Evolutionary conservation across 2,888 invertebrate species (phyloP).

Genomic region (Acronicta psi): DNA sequence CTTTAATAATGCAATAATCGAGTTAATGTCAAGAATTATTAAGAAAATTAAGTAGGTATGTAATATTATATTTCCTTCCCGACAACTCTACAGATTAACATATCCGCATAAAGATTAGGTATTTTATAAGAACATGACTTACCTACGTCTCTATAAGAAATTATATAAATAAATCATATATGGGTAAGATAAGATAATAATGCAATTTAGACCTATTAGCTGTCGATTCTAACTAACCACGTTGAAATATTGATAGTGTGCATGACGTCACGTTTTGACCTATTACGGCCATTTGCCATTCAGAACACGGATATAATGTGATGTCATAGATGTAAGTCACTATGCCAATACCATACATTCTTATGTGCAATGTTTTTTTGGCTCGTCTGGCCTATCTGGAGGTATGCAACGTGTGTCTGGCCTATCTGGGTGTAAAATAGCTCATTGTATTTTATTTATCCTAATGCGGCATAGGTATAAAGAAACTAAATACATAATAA

Average conservation of each 20-base stretch:
- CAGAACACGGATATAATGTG: slow-evolving; percentile 41
- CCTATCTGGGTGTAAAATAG: slow-evolving; percentile 8
- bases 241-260: slow-evolving; percentile 34
- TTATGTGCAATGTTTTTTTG: too few relatives aligned
- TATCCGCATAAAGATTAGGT: slow-evolving; percentile 6
- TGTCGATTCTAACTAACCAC: slow-evolving; percentile 5
- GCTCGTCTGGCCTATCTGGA: too few relatives aligned
- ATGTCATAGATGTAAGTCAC: slow-evolving; percentile 43
- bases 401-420: too few relatives aligned
- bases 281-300: slow-evolving; percentile 47
- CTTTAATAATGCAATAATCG: too few relatives aligned
- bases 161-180: slow-evolving; percentile 27
- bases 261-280: slow-evolving; percentile 51
- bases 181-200: slow-evolving; percentile 4
- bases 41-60: too few relatives aligned
- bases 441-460: background rate
- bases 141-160: slow-evolving; percentile 6
- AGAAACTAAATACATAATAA: too few relatives aligned
- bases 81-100: slow-evolving; percentile 10
- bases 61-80: background rate
- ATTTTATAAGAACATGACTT: slow-evolving; percentile 12
- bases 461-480: too few relatives aligned
- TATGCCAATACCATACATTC: slow-evolving; percentile 20
- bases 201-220: slow-evolving; percentile 13
- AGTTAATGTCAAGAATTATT: too few relatives aligned